Percentiles rank a stretch among this genome's conserved stretches.
Conservation (phyloP, 2,888 invertebrate genomes). For the Heliconius cydno region DNA sequence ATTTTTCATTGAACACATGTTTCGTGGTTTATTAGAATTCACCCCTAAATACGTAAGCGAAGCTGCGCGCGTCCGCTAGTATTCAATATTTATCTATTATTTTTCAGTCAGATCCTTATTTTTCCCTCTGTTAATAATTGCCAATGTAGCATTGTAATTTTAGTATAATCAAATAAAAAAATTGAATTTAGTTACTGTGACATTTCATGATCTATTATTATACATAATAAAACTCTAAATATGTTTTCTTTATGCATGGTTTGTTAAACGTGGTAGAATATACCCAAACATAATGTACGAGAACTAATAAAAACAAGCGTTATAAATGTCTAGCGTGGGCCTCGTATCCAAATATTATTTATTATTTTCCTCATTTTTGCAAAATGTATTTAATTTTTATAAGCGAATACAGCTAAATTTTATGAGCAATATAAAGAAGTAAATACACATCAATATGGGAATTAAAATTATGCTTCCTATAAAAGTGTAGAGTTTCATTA, state of each 20-base stretch:
- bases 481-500: not conserved
- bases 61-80: too few relatives aligned
- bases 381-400: not conserved
- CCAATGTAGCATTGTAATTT: too few relatives aligned
- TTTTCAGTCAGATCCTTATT: too few relatives aligned
- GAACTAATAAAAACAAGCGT: conserved; percentile 15
- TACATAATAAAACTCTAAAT: not conserved
- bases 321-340: conserved; percentile 16
- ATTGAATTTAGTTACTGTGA: not conserved
- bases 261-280: not conserved
- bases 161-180: too few relatives aligned
- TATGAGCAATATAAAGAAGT: not conserved
- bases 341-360: conserved; percentile 20
- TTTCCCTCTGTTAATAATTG: too few relatives aligned
- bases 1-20: too few relatives aligned
- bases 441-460: not conserved
- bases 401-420: not conserved
- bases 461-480: not conserved
- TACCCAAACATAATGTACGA: conserved; percentile 16
- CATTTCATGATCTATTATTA: not conserved
- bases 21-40: too few relatives aligned
- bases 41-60: too few relatives aligned
- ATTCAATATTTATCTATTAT: too few relatives aligned
- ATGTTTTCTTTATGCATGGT: not conserved
- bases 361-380: conserved; percentile 8